Percentiles rank a stretch among this genome's conserved stretches.
Conservation (phyloP, 2,113 vertebrate species). For the Cettia cetti region DNA sequence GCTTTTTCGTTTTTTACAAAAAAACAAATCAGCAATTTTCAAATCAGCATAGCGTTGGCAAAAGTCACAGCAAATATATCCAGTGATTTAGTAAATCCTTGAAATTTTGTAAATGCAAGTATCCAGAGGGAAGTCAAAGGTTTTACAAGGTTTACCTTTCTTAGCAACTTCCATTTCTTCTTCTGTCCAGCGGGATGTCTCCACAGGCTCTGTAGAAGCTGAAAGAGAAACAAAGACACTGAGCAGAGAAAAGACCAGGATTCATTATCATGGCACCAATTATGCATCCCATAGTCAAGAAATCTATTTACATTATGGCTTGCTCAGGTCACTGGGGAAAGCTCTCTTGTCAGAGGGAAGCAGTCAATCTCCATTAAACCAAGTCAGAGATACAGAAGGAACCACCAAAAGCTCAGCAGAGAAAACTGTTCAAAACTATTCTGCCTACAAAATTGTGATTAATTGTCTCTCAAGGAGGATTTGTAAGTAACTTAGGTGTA, state of each 20-base stretch:
- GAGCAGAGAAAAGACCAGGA: constrained; percentile 53
- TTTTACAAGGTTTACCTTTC: constrained; percentile 82
- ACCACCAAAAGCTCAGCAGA: neutral
- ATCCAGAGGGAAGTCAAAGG: neutral
- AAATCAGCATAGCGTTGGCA: neutral
- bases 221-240: constrained; percentile 62
- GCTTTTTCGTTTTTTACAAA: too few relatives aligned
- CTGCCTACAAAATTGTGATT: neutral
- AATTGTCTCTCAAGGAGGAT: neutral
- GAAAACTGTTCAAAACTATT: neutral
- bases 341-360: constrained; percentile 36
- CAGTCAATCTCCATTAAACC: constrained; percentile 68
- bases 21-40: neutral
- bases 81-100: neutral
- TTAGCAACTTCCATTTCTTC: constrained; percentile 99
- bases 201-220: constrained; percentile 90
- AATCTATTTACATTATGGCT: constrained; percentile 76
- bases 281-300: constrained; percentile 65
- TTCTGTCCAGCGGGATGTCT: constrained; percentile 99
- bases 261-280: constrained; percentile 44
- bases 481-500: neutral
- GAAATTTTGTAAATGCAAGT: neutral
- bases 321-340: constrained; percentile 59
- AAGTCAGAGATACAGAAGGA: constrained; percentile 17
- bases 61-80: neutral